phyloP scores from a whole-genome alignment of 2,888 invertebrate genomes.

The Eurois occulta region DNA sequence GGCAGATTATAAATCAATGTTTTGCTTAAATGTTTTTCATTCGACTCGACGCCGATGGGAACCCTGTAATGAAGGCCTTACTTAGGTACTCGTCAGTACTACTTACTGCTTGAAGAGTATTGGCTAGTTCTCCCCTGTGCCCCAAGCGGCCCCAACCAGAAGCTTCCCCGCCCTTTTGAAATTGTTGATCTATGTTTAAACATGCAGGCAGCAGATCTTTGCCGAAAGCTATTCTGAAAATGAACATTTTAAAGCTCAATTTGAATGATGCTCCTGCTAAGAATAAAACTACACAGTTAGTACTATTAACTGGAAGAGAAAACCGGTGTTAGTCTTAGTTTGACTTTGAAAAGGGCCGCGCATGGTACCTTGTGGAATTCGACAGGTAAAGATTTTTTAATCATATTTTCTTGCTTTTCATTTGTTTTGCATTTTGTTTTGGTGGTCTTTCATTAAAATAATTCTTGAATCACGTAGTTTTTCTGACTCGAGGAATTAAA shows the following conservation, averaged over 20 bases:
- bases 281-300: background rate
- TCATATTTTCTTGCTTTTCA: background rate
- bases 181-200: slow-evolving; percentile 6
- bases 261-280: background rate
- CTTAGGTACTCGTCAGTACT: background rate
- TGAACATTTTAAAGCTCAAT: background rate
- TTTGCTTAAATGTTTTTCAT: too few relatives aligned
- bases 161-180: slow-evolving; percentile 2
- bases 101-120: slow-evolving; percentile 57
- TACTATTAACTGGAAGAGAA: background rate
- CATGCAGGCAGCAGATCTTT: slow-evolving; percentile 55
- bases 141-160: slow-evolving; percentile 59
- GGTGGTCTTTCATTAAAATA: background rate
- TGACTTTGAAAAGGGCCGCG: too few relatives aligned
- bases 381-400: background rate
- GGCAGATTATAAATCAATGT: too few relatives aligned
- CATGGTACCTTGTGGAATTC: background rate
- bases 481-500: background rate
- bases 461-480: background rate
- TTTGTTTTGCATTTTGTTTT: background rate
- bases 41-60: too few relatives aligned
- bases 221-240: slow-evolving; percentile 53
- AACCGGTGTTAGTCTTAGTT: too few relatives aligned
- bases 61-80: background rate
- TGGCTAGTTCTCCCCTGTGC: slow-evolving; percentile 26